phyloP scores from a whole-genome alignment of 1,140 invertebrate genomes.

The Galleria mellonella region DNA sequence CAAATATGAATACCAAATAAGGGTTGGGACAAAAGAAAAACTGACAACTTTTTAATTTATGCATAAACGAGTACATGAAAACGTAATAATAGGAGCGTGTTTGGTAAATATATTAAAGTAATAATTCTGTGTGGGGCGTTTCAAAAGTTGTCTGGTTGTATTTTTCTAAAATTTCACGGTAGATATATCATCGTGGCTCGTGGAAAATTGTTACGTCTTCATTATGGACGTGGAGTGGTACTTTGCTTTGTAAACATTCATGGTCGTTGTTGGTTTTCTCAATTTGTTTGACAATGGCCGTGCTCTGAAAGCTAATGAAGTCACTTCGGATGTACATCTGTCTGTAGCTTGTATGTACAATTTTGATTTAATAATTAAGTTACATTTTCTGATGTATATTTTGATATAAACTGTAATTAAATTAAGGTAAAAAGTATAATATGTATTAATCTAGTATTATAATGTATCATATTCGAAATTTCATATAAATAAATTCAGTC shows the following conservation, averaged over 20 bases:
- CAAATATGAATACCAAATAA: conserved; percentile 74
- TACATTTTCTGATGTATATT: not conserved
- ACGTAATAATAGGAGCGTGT: conserved; percentile 71
- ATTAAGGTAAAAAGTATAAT: no score
- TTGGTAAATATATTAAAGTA: conserved; percentile 72
- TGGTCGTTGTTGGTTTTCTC: conserved; percentile 12
- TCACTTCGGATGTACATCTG: no score
- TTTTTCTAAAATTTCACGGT: conserved; percentile 71
- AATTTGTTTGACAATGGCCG: conserved; percentile 16
- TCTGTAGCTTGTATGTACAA: conserved; percentile 5
- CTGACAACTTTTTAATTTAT: conserved; percentile 71
- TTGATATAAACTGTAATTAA: not conserved
- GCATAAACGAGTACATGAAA: conserved; percentile 71
- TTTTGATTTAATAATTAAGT: not conserved
- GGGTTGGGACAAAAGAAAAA: conserved; percentile 71
- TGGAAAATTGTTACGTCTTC: conserved; percentile 65
- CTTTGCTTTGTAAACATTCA: conserved; percentile 12
- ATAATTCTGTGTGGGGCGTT: conserved; percentile 56
- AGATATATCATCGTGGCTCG: conserved; percentile 50
- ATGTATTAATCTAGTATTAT: no score
- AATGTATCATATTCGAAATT: no score
- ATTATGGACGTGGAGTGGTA: conserved; percentile 34
- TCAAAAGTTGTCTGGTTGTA: conserved; percentile 38
- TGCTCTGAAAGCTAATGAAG: conserved; percentile 20
- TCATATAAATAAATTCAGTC: no score